Evolutionary conservation across 2,797 vertebrate genomes (phyloP).

Genomic region (Eurystomus glaucurus): DNA sequence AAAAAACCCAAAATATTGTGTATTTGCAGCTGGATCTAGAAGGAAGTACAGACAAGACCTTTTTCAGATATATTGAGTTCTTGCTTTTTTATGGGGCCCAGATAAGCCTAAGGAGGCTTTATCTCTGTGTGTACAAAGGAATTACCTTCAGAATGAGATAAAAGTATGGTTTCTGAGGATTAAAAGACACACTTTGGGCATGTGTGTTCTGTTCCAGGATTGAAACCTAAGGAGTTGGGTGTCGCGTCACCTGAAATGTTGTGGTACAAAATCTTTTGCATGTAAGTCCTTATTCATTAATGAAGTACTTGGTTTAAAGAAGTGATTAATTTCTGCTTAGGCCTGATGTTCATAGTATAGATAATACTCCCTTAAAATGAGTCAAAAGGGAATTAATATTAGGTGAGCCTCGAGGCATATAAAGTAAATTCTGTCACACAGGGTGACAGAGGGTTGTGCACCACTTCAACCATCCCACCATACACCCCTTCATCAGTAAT

Average conservation of each 20-base stretch:
- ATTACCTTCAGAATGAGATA: slow-evolving; percentile 25
- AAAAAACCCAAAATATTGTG: neutral
- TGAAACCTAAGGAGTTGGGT: slow-evolving; percentile 7
- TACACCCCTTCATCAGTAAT: neutral
- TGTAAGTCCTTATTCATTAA: neutral
- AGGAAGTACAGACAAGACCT: neutral
- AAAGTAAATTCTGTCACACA: neutral
- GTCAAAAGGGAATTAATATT: neutral
- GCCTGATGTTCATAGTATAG: neutral
- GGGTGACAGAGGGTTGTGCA: neutral
- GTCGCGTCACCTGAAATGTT: neutral
- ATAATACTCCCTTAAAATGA: neutral
- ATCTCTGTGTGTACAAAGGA: slow-evolving; percentile 8
- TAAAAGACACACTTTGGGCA: neutral
- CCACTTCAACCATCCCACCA: neutral
- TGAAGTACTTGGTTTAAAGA: neutral
- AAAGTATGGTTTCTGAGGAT: slow-evolving; percentile 39
- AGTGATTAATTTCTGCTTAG: slow-evolving; percentile 21
- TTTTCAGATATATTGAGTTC: neutral
- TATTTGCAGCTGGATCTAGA: slow-evolving; percentile 22
- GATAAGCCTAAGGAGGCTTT: slow-evolving; percentile 20
- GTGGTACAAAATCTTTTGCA: neutral
- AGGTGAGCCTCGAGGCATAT: neutral
- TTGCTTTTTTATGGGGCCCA: neutral
- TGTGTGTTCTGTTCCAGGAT: neutral